phyloP scores from a whole-genome alignment of 2,113 vertebrate species.

The Tapirus terrestris region DNA sequence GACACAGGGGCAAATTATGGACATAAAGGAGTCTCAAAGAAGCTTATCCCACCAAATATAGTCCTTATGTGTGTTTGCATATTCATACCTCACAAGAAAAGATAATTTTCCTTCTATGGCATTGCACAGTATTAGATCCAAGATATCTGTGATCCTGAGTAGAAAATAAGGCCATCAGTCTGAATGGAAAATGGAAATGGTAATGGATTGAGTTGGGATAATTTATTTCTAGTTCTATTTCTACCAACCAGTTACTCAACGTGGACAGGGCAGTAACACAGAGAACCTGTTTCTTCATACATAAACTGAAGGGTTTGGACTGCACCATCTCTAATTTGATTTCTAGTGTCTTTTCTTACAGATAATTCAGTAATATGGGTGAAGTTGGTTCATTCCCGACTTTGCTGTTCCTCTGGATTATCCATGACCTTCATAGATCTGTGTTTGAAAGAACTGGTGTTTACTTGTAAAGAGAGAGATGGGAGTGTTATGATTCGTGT shows the following conservation, averaged over 20 bases:
- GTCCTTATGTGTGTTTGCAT: not conserved
- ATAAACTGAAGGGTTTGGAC: accelerated
- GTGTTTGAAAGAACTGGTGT: not conserved
- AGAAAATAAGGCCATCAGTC: not conserved
- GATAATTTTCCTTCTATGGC: not conserved
- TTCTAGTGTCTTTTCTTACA: not conserved
- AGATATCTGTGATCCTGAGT: not conserved
- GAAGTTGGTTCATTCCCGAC: accelerated
- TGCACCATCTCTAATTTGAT: accelerated
- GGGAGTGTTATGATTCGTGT: not conserved
- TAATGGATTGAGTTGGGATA: not conserved
- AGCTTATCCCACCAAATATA: slow-evolving; percentile 56
- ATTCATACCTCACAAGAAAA: not conserved
- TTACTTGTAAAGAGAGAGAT: not conserved
- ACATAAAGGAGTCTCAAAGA: slow-evolving; percentile 71
- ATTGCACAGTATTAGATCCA: not conserved
- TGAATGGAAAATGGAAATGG: not conserved
- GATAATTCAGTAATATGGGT: no score
- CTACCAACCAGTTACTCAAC: accelerated
- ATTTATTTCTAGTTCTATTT: not conserved
- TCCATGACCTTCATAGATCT: not conserved
- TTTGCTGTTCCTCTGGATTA: not conserved
- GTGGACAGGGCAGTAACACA: not conserved
- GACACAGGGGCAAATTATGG: slow-evolving; percentile 26
- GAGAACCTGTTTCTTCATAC: not conserved